Conservation (phyloP, 2,888 invertebrate genomes). For the Cheilosia urbana region DNA sequence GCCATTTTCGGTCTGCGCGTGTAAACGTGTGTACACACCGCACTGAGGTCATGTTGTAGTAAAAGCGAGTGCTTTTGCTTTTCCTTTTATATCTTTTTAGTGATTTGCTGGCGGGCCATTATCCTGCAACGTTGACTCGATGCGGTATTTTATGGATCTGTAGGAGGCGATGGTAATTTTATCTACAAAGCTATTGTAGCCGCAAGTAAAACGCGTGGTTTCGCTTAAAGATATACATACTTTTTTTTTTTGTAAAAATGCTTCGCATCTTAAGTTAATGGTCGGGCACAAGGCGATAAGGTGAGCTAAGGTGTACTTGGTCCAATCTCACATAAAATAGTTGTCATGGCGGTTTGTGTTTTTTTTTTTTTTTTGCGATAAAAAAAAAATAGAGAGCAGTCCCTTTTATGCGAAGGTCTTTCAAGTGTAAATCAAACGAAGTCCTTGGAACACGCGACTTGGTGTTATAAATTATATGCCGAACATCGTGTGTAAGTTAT, state of each 20-base stretch:
- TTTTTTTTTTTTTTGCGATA: not conserved
- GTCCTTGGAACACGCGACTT: conserved; percentile 15
- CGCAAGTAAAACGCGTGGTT: conserved; percentile 29
- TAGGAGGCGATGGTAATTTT: conserved; percentile 15
- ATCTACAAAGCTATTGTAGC: conserved; percentile 33
- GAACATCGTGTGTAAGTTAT: not conserved
- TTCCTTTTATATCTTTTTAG: conserved; percentile 20
- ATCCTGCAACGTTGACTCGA: conserved; percentile 32
- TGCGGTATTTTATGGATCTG: conserved; percentile 35
- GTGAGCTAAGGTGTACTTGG: conserved; percentile 16
- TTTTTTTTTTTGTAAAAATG: conserved; percentile 17
- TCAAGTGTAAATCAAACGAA: conserved; percentile 38
- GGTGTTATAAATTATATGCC: conserved; percentile 27
- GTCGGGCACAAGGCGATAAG: conserved; percentile 45
- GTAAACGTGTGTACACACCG: conserved; percentile 19
- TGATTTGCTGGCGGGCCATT: conserved; percentile 52
- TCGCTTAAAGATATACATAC: not conserved
- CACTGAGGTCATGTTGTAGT: conserved; percentile 8
- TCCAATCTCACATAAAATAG: conserved; percentile 54
- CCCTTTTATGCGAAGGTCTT: conserved; percentile 10
- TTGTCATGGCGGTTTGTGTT: conserved; percentile 18
- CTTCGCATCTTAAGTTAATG: conserved; percentile 51
- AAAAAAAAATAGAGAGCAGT: not conserved
- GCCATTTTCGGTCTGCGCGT: conserved; percentile 5
- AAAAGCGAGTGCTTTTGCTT: conserved; percentile 22